Evolutionary conservation across 2,888 invertebrate genomes (phyloP).

Genomic region (Auanema sp.): DNA sequence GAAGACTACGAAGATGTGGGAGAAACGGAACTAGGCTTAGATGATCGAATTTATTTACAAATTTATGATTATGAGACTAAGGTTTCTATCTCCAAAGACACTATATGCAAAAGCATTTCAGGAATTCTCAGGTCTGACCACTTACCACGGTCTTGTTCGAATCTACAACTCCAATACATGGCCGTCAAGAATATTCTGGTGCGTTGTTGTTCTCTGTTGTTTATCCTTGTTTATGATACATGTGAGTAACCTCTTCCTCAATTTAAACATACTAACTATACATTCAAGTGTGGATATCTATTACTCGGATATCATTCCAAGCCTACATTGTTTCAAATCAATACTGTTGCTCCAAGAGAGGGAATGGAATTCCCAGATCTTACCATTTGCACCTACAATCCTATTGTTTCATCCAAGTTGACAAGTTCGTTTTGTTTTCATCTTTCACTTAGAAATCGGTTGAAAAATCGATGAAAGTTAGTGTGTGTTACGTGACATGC

Average conservation of each 20-base stretch:
- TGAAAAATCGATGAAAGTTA: too few relatives aligned
- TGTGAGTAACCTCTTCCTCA: conserved; percentile 21
- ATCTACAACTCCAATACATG: conserved; percentile 54
- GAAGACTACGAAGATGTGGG: not conserved
- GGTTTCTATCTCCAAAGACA: conserved; percentile 10
- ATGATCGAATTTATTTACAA: conserved; percentile 42
- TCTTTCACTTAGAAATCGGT: not conserved
- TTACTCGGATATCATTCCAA: conserved; percentile 48
- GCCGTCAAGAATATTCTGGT: conserved; percentile 53
- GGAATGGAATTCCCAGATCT: conserved; percentile 47
- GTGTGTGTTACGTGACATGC: too few relatives aligned
- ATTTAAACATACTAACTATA: not conserved
- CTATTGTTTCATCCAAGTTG: conserved; percentile 19
- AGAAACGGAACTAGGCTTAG: conserved; percentile 1
- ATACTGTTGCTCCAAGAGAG: conserved; percentile 38
- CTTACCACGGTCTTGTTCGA: conserved; percentile 53
- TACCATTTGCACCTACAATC: conserved; percentile 34
- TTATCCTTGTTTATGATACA: conserved; percentile 52
- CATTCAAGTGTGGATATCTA: conserved; percentile 46
- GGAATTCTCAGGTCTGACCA: conserved; percentile 51
- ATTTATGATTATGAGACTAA: conserved; percentile 51
- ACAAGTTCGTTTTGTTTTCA: conserved; percentile 8
- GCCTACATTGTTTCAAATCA: conserved; percentile 51
- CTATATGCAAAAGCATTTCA: conserved; percentile 11
- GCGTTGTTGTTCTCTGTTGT: conserved; percentile 46